Conservation (phyloP, 2,888 invertebrate genomes). For the Pyralis farinalis region DNA sequence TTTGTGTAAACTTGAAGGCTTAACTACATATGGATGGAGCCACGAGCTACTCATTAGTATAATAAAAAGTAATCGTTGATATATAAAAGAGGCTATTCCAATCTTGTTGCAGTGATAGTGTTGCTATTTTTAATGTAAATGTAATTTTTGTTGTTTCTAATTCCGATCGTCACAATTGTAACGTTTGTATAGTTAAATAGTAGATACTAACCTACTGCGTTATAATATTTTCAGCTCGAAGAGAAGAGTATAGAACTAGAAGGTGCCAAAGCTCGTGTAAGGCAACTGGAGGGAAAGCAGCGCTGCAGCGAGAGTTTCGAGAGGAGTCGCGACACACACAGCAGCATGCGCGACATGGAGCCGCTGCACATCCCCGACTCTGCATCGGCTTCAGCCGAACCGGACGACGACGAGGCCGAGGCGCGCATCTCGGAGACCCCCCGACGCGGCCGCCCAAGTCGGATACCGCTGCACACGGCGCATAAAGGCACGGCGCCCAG, state of each 20-base stretch:
- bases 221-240: constrained; percentile 82
- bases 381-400: constrained; percentile 32
- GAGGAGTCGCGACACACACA: constrained; percentile 30
- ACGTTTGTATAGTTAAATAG: too few species aligned
- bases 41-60: too few species aligned
- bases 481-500: constrained; percentile 80
- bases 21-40: too few species aligned
- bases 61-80: too few species aligned
- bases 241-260: constrained; percentile 91
- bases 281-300: constrained; percentile 83
- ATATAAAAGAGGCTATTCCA: too few species aligned
- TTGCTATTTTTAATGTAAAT: too few species aligned
- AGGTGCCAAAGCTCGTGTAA: constrained; percentile 88
- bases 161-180: too few species aligned
- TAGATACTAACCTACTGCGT: constrained; percentile 1
- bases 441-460: constrained; percentile 74
- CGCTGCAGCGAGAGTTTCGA: constrained; percentile 34
- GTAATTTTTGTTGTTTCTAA: too few species aligned
- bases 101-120: too few species aligned
- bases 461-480: constrained; percentile 84
- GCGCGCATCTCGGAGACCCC: constrained; percentile 81
- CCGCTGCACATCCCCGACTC: constrained; percentile 61
- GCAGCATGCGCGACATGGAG: constrained; percentile 71
- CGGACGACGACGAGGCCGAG: constrained; percentile 72
- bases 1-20: too few species aligned